Evolutionary conservation across 2,797 vertebrate genomes (phyloP).

Genomic region (Cynopterus sphinx): DNA sequence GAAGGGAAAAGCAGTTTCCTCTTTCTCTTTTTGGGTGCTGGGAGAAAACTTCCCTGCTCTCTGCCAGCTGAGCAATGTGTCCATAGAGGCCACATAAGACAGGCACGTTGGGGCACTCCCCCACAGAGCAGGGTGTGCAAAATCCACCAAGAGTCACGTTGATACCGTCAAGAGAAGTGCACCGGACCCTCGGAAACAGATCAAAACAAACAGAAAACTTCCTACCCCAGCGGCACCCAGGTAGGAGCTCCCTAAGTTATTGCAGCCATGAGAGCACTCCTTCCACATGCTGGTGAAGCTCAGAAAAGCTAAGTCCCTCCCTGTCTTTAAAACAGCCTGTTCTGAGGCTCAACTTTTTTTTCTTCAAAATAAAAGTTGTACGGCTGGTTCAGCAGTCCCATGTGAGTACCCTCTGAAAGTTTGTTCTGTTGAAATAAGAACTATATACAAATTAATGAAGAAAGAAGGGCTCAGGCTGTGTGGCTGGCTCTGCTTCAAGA

Average conservation of each 20-base stretch:
- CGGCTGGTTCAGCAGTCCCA: conserved; percentile 86
- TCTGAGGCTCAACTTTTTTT: conserved; percentile 84
- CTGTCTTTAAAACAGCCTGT: conserved; percentile 81
- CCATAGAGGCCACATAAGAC: conserved; percentile 91
- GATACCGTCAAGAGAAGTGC: conserved; percentile 65
- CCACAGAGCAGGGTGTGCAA: conserved; percentile 83
- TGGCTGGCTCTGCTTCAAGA: conserved; percentile 86
- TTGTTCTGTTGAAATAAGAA: conserved; percentile 83
- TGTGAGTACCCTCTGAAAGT: conserved; percentile 85
- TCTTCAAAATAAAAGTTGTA: conserved; percentile 91
- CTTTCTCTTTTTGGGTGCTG: conserved; percentile 85
- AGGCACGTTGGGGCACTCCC: conserved; percentile 83
- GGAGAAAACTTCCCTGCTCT: conserved; percentile 87
- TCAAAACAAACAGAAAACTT: conserved; percentile 80
- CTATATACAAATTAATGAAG: conserved; percentile 87
- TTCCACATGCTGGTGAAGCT: conserved; percentile 85
- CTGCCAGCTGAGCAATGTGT: conserved; percentile 88
- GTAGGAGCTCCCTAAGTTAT: conserved; percentile 83
- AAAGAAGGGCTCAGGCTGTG: conserved; percentile 83
- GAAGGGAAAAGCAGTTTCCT: conserved; percentile 78
- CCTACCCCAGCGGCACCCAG: conserved; percentile 82
- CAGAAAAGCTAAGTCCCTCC: conserved; percentile 84
- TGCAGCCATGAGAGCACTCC: conserved; percentile 84
- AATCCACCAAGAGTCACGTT: conserved; percentile 81
- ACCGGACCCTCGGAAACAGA: conserved; percentile 78